phyloP scores from a whole-genome alignment of 2,888 invertebrate genomes.

The Drosophila neotestacea region DNA sequence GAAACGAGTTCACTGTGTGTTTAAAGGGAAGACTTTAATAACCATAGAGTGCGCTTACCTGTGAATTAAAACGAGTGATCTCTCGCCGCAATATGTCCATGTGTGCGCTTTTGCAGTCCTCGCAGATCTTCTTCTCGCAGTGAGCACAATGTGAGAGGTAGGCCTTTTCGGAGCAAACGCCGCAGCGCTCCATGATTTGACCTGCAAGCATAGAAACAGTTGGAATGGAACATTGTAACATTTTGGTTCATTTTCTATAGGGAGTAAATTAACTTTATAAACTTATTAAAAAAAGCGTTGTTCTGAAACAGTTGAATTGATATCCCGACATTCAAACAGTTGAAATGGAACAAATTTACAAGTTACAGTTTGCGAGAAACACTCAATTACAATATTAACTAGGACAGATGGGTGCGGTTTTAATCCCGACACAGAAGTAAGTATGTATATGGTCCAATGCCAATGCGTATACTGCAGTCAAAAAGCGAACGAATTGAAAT shows the following conservation, averaged over 20 bases:
- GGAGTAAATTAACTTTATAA: neutral
- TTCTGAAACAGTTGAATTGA: neutral
- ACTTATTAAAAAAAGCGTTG: neutral
- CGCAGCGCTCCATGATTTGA: conserved; percentile 96
- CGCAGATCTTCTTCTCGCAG: conserved; percentile 98
- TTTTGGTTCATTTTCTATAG: neutral
- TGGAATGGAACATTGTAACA: neutral
- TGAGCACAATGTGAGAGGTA: conserved; percentile 95
- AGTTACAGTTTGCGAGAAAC: no score
- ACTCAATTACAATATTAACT: neutral
- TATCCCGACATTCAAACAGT: neutral
- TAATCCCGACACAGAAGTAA: no score
- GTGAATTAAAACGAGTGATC: conserved; percentile 94
- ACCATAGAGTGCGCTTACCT: conserved; percentile 85
- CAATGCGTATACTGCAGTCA: no score
- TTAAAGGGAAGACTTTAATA: neutral
- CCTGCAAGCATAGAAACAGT: conserved; percentile 81
- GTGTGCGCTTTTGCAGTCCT: conserved; percentile 98
- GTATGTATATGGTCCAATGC: no score
- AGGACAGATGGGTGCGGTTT: no score
- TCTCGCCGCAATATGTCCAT: conserved; percentile 97
- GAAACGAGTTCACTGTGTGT: neutral
- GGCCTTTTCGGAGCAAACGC: conserved; percentile 96
- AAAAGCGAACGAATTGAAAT: no score
- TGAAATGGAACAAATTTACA: neutral